phyloP scores from a whole-genome alignment of 2,888 invertebrate genomes.

The Trachelus tabidus region DNA sequence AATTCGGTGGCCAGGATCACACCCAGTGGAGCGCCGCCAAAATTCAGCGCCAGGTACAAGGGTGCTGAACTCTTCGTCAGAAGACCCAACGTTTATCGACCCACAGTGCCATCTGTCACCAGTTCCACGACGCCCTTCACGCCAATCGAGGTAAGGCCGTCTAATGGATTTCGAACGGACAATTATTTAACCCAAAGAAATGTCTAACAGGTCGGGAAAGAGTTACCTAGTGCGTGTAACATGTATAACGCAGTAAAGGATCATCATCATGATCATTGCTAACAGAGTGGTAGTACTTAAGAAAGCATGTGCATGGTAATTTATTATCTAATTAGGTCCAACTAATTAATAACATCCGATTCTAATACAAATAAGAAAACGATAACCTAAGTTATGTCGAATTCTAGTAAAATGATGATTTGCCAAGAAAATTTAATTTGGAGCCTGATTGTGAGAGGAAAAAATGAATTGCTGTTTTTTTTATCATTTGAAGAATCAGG shows the following conservation, averaged over 20 bases:
- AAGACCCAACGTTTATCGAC: constrained; percentile 50
- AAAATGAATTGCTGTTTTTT: background rate
- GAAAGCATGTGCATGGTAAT: background rate
- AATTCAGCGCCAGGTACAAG: constrained; percentile 61
- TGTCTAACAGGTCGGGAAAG: background rate
- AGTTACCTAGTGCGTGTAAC: background rate
- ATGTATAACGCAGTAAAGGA: background rate
- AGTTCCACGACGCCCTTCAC: constrained; percentile 52
- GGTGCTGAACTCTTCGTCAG: constrained; percentile 60
- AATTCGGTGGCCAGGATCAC: constrained; percentile 55
- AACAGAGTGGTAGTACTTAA: background rate
- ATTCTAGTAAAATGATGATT: background rate
- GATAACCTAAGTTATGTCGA: background rate
- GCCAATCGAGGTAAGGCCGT: constrained; percentile 51
- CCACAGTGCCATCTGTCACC: constrained; percentile 48
- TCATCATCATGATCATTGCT: background rate
- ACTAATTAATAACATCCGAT: background rate
- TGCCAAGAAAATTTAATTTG: background rate
- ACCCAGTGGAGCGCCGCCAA: constrained; percentile 56
- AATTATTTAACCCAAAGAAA: background rate
- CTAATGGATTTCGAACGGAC: constrained; percentile 10
- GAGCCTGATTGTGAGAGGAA: background rate
- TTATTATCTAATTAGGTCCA: background rate
- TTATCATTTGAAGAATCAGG: background rate
- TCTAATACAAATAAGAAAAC: background rate